phyloP scores from a whole-genome alignment of 2,113 vertebrate genomes.

The Phylloscopus whistleri region DNA sequence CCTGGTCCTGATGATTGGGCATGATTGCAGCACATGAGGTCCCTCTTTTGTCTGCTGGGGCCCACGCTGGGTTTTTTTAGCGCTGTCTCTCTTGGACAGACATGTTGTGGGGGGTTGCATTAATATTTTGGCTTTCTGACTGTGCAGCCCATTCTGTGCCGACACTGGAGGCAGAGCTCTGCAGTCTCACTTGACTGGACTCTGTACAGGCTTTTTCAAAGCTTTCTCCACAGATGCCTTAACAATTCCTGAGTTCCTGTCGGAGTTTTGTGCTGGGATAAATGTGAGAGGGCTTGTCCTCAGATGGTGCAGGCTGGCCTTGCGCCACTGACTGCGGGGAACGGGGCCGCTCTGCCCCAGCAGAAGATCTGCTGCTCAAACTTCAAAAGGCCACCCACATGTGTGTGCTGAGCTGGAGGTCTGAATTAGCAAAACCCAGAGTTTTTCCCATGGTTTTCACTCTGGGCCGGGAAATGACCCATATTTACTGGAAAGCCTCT shows the following conservation, averaged over 20 bases:
- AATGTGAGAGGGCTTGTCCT: conserved; percentile 22
- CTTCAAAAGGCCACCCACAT: conserved; percentile 63
- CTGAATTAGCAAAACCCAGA: conserved; percentile 31
- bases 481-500: background rate
- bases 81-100: background rate
- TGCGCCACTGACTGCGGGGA: background rate
- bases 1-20: background rate
- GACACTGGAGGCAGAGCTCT: background rate
- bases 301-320: conserved; percentile 28
- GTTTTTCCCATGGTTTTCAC: conserved; percentile 28
- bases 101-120: background rate
- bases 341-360: background rate
- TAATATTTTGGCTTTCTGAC: conserved; percentile 50
- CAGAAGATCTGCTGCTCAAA: conserved; percentile 46
- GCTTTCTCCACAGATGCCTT: background rate
- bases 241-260: background rate
- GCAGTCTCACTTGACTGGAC: conserved; percentile 41
- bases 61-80: background rate
- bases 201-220: conserved; percentile 19
- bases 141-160: background rate
- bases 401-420: conserved; percentile 41
- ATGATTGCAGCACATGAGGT: conserved; percentile 6
- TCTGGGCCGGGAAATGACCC: background rate
- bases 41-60: background rate
- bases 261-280: conserved; percentile 21